Evolutionary conservation across 2,888 invertebrate genomes (phyloP), one percentile per base, ranked within the genome.

Genomic region (Apamea sordens): DNA sequence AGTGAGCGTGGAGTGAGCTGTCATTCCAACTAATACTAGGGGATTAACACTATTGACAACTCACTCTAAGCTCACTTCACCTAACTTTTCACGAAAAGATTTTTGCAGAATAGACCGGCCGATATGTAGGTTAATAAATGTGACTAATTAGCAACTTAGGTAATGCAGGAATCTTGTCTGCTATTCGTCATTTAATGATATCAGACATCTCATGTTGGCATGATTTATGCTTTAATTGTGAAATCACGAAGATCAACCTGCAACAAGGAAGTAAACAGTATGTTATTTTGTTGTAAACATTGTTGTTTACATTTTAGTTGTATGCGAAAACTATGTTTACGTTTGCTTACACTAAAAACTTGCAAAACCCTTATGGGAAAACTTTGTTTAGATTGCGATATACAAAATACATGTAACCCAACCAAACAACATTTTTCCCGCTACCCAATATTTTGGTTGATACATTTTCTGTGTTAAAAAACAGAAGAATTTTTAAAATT

Each of bases 191-290:
- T 68, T 68, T 4, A n/a, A 69, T 69, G 24, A n/a, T 68, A 71
- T 61, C 59, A 76, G 6, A 50, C 15, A 77, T 59, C 24, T 36
- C 32, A 13, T 36, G 72, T n/a, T 53, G 36, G 11, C 69, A 73
- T 65, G 56, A 72, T 69, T 63, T n/a, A 76, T 72, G 13, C 8
- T 69, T 75, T 73, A 24, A 59, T 53, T 70, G 32, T 36, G 41
- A 0, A 76, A 70, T 84, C 84, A 84, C 79, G 83, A 78, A 70
- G 56, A 70, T 59, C 21, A 61, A 63, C 15, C 24, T 44, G 5
- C 32, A n/a, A 61, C n/a, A n/a, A 70, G 53, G 73, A 78, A 44
- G 13, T 78, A 15, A 53, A 63, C 21, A 53, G 15, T 67, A 2
- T 28, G 24, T 63, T 68, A 63, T 53, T 53, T 21, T 53, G 53